Base-by-base conservation (phyloP, 2,797 vertebrate species). In the Crocodylus rhombifer region DNA sequence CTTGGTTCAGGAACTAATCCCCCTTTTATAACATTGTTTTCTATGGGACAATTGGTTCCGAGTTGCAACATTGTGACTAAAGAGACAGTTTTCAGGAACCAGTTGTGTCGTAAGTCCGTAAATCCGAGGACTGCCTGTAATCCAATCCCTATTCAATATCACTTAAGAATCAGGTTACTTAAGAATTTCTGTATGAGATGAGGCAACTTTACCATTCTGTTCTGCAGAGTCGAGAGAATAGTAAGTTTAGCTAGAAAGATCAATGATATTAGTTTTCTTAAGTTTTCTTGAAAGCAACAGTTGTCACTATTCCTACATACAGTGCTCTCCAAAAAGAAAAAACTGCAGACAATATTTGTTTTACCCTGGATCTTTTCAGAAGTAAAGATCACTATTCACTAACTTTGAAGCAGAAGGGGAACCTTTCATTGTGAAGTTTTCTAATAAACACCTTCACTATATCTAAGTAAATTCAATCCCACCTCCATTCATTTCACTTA, bases 231-330 rank as follows among this genome's bases (percentile, higher is more conserved):
- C n/a, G 28, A 28, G 8, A 16, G 28, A 84, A 91, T 58, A 83
- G 14, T 56, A 36, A 73, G 12, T 61, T 77, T 87, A 91, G 42
- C 42, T 51, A 51, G 42, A 51, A 51, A 51, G 9, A 51, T 10
- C 42, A 51, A 9, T 51, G 42, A 51, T 3, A 51, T 51, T 51
- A 51, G 42, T 51, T 51, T 51, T 42, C 42, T 42, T 51, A 51
- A 93, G 92, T 13, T 6, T 67, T 93, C 77, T 55, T 91, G 76
- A 85, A 76, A 73, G 55, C 33, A 28, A 7, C 58, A 92, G 89
- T 16, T 91, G 82, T 63, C 77, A 60, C 15, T 64, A 87, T 14
- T 13, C 5, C 33, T 60, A 69, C 1, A 86, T 25, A 13, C 87
- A 84, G 2, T 63, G 91, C 11, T 80, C 58, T 80, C 4, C 92